These are phyloP conservation scores for Scotopteryx bipunctaria DNA, from an alignment of 2,888 invertebrate species.

Conservation along the genomic window DNA sequence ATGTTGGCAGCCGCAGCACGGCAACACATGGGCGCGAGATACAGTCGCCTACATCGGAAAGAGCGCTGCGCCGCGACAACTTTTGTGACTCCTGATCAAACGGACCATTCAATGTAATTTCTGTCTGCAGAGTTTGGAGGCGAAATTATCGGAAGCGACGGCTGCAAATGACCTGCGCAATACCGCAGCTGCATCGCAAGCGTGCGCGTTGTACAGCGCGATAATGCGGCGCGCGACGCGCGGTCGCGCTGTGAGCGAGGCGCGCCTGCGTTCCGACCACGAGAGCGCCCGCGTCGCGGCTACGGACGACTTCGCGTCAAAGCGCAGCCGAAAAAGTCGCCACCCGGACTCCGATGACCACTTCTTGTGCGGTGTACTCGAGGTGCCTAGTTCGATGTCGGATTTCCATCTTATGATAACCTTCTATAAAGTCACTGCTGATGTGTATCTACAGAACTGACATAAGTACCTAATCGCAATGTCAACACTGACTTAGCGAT, in stretches of 20 bases:
- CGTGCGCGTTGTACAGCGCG: conserved; percentile 28
- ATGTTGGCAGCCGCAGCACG: too few species aligned
- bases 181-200: conserved; percentile 25
- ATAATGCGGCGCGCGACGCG: conserved; percentile 50
- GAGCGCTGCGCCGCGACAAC: too few species aligned
- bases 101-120: too few species aligned
- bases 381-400: too few species aligned
- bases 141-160: conserved; percentile 14
- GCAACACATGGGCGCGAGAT: too few species aligned
- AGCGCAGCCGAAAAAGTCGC: conserved; percentile 1
- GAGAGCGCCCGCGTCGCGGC: conserved; percentile 22
- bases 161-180: conserved; percentile 27
- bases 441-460: too few species aligned
- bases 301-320: conserved; percentile 4
- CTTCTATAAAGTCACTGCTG: too few species aligned
- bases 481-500: too few species aligned
- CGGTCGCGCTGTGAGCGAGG: conserved; percentile 51
- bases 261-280: conserved; percentile 23
- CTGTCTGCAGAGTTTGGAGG: conserved; percentile 26
- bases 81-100: background rate
- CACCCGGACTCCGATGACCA: conserved; percentile 21
- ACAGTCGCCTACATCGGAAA: too few species aligned
- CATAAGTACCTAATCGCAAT: too few species aligned
- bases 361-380: conserved; percentile 17
- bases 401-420: too few species aligned